phyloP scores from a whole-genome alignment of 23 tunicate genomes.

The Trididemnum miniatum region DNA sequence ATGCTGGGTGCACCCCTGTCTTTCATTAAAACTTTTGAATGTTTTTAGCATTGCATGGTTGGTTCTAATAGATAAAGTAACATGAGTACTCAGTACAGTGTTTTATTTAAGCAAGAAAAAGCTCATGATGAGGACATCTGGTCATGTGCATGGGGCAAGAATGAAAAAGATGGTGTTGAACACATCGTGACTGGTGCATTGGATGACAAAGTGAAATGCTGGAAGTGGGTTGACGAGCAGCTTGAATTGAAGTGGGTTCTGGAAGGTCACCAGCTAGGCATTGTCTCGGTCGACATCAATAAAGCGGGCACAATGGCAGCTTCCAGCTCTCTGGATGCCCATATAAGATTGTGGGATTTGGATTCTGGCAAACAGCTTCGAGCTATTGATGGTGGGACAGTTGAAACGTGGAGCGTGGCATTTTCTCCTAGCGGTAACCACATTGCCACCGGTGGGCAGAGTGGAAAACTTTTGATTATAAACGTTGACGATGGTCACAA shows the following conservation, averaged over 20 bases:
- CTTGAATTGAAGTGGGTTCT: slow-evolving; percentile 83
- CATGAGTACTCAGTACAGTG: slow-evolving; percentile 93
- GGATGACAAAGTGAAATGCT: slow-evolving; percentile 93
- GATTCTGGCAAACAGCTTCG: slow-evolving; percentile 87
- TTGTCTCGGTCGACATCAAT: slow-evolving; percentile 86
- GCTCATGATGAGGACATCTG: slow-evolving; percentile 99
- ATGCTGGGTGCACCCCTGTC: too few species aligned
- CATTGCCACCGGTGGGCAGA: slow-evolving; percentile 95
- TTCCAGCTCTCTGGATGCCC: slow-evolving; percentile 93
- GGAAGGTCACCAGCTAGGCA: slow-evolving; percentile 95
- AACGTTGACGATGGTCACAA: slow-evolving; percentile 89
- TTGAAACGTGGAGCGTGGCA: slow-evolving; percentile 89
- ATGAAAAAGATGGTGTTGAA: slow-evolving; percentile 90
- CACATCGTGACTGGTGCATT: slow-evolving; percentile 96
- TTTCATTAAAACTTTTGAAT: too few species aligned
- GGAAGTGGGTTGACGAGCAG: slow-evolving; percentile 98
- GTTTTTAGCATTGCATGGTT: too few species aligned
- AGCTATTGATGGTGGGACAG: slow-evolving; percentile 91
- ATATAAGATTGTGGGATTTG: slow-evolving; percentile 93
- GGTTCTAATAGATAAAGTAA: too few species aligned
- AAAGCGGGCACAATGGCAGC: slow-evolving; percentile 86
- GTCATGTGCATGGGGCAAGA: slow-evolving; percentile 98
- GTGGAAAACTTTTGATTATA: slow-evolving; percentile 76
- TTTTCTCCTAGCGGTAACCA: slow-evolving; percentile 92
- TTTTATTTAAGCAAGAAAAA: slow-evolving; percentile 91